Conservation (phyloP, 2,888 invertebrate genomes). For the Argyresthia albistria region DNA sequence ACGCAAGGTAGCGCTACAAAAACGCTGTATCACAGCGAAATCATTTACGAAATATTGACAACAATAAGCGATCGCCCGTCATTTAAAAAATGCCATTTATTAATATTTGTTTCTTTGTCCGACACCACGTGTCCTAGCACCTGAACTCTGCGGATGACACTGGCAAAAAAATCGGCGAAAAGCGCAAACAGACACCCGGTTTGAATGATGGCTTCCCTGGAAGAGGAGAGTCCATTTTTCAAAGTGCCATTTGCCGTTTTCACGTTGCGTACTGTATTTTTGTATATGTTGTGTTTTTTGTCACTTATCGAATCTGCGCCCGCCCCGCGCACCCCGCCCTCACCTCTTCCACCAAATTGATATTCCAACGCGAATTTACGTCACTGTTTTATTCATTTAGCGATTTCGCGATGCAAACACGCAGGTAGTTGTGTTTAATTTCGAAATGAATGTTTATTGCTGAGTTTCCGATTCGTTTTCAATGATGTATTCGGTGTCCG, state of each 20-base stretch:
- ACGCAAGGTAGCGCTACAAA: slow-evolving; percentile 39
- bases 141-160: slow-evolving; percentile 68
- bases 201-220: slow-evolving; percentile 72
- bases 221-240: slow-evolving; percentile 73
- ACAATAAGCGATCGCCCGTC: slow-evolving; percentile 54
- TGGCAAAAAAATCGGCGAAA: slow-evolving; percentile 47
- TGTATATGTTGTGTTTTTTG: slow-evolving; percentile 5
- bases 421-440: slow-evolving; percentile 70
- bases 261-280: slow-evolving; percentile 61
- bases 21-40: slow-evolving; percentile 64
- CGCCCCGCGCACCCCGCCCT: slow-evolving; percentile 32
- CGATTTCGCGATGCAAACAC: slow-evolving; percentile 66
- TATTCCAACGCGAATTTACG: slow-evolving; percentile 66
- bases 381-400: slow-evolving; percentile 71
- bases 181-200: slow-evolving; percentile 70
- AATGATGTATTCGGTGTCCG: slow-evolving; percentile 24
- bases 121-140: slow-evolving; percentile 67
- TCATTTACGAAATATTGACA: slow-evolving; percentile 72
- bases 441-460: slow-evolving; percentile 69
- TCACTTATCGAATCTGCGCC: slow-evolving; percentile 46
- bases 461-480: slow-evolving; percentile 57
- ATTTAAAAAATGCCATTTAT: slow-evolving; percentile 70
- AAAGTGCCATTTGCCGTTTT: slow-evolving; percentile 72
- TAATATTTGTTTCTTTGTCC: slow-evolving; percentile 67
- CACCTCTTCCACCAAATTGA: slow-evolving; percentile 46